Conservation (phyloP, 30 jellyfish, hydroid and myxozoan species). For the Chrysaora quinquecirrha region DNA sequence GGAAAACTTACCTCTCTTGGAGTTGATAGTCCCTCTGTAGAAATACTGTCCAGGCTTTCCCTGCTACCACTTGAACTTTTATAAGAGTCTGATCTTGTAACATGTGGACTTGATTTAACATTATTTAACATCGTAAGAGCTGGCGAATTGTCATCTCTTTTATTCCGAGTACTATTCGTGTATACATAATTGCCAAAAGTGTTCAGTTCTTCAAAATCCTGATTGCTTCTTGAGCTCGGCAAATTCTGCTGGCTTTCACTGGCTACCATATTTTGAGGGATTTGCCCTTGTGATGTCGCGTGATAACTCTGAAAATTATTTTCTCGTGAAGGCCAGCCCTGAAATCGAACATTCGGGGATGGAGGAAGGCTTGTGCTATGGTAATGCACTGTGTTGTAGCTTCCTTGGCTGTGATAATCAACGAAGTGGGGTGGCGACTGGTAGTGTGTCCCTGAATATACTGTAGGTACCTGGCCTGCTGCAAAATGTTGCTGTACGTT, state of each 20-base stretch:
- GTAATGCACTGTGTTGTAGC: slow-evolving; percentile 63
- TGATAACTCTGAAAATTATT: slow-evolving; percentile 57
- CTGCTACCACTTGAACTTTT: slow-evolving; percentile 90
- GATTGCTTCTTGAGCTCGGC: slow-evolving; percentile 40
- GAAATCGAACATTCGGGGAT: slow-evolving; percentile 73
- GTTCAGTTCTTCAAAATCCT: slow-evolving; percentile 63
- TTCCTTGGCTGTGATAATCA: slow-evolving; percentile 70
- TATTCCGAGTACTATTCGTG: slow-evolving; percentile 46
- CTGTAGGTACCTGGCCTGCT: slow-evolving; percentile 72
- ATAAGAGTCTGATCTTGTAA: slow-evolving; percentile 75
- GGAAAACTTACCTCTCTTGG: slow-evolving; percentile 77
- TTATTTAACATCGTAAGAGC: slow-evolving; percentile 62
- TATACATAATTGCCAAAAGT: slow-evolving; percentile 62
- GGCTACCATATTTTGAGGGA: slow-evolving; percentile 77
- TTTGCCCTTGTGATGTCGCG: slow-evolving; percentile 82
- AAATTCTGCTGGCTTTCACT: slow-evolving; percentile 40
- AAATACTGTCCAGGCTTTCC: slow-evolving; percentile 84
- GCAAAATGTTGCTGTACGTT: slow-evolving; percentile 81
- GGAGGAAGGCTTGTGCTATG: slow-evolving; percentile 73
- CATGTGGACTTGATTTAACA: slow-evolving; percentile 66
- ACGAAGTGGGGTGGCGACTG: slow-evolving; percentile 77
- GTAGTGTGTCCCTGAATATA: slow-evolving; percentile 72
- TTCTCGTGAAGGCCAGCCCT: slow-evolving; percentile 71
- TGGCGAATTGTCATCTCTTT: slow-evolving; percentile 65
- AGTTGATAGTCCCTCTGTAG: slow-evolving; percentile 80